Evolutionary conservation across 2,888 invertebrate genomes (phyloP), one percentile per base, ranked within the genome.

Genomic region (Noctua comes): DNA sequence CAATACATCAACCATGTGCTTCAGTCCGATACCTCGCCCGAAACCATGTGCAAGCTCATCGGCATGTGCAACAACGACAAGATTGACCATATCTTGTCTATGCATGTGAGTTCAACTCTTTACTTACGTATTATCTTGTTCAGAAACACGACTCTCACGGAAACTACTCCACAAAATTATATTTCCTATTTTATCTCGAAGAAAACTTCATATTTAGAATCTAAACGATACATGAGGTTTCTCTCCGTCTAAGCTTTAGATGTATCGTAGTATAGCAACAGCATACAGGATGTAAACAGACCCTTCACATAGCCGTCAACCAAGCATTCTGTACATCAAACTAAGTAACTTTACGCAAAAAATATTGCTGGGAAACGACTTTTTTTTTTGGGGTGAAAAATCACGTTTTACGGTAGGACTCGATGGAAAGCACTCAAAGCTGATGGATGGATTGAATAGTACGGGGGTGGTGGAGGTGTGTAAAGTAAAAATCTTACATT

Each of bases 1-100:
- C 98, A 98, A 93, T 97, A 99, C 91, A 98, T 98, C 90, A 97
- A 98, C 88, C 98, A 98, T 2, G 98, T 99, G 90, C 95, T 99
- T 70, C 97, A 98, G 48, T 99, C 99, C 0, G 97, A 98, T 91
- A 98, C 99, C 97, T 97, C 98, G 90, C 98, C 99, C 0, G 98
- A 98, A 91, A 98, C 98, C 81, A 98, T 99, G 90, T 99, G 99
- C 93, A 97, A 97, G 0, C 98, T 98, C 48, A 98, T 99, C 84
- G 98, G 98, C 68, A 97, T 99, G 88, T 99, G 99, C 92, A 98
- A 99, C 93, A 98, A 98, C 90, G 97, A 96, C 27, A 97, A 97
- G 78, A 97, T 98, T 70, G 98, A 98, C 88, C 95, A 97, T 83
- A 90, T 98, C 77, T 86, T 98, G n/a, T 93, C 93, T 72, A 95